Evolutionary conservation across 2,888 invertebrate genomes (phyloP).

Genomic region (Agrilus mali): DNA sequence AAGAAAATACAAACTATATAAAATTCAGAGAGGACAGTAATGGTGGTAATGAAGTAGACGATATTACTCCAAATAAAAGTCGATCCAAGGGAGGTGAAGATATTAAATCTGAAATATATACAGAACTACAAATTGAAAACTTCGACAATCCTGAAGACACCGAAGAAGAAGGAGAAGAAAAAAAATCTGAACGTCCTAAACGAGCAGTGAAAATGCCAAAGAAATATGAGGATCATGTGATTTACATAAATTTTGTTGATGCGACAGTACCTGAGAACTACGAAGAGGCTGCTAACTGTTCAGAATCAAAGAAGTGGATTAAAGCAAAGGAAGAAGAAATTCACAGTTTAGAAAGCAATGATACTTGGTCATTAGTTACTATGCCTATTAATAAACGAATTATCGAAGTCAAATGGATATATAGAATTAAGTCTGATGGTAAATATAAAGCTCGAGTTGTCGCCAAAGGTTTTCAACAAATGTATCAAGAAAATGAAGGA

Average conservation of each 20-base stretch:
- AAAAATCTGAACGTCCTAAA: too few relatives aligned
- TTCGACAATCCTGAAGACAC: too few relatives aligned
- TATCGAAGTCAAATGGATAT: not conserved
- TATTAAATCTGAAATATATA: too few relatives aligned
- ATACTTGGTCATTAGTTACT: constrained; percentile 2
- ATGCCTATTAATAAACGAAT: not conserved
- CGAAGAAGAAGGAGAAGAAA: too few relatives aligned
- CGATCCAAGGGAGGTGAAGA: too few relatives aligned
- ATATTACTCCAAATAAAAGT: too few relatives aligned
- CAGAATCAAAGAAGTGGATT: not conserved
- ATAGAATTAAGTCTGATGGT: constrained; percentile 17
- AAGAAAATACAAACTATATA: too few relatives aligned
- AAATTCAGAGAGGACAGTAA: too few relatives aligned
- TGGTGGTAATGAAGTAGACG: too few relatives aligned
- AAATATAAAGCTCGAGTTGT: constrained; percentile 15
- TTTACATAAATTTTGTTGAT: constrained; percentile 2
- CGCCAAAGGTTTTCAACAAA: constrained; percentile 11
- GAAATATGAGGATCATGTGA: not conserved
- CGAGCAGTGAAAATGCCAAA: too few relatives aligned
- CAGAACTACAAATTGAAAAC: too few relatives aligned
- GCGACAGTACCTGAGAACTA: not conserved
- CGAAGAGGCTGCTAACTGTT: not conserved
- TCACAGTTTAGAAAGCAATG: constrained; percentile 1
- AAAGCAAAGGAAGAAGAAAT: constrained; percentile 1
- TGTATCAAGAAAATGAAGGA: constrained; percentile 6